Evolutionary conservation across 2,888 invertebrate genomes (phyloP).

Genomic region (Tiliacea citrago): DNA sequence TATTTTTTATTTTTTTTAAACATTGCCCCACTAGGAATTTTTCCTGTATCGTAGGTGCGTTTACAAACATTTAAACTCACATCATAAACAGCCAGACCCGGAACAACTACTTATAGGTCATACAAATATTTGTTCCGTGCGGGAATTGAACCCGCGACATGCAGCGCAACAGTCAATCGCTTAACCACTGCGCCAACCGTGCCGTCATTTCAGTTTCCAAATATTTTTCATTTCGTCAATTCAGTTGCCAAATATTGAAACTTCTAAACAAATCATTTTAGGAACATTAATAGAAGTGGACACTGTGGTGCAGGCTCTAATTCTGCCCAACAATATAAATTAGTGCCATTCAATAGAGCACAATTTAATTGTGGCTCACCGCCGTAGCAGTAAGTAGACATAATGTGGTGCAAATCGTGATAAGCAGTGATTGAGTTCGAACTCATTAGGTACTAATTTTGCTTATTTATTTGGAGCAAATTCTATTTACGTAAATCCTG

Average conservation of each 20-base stretch:
- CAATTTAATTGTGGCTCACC: neutral
- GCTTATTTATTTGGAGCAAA: neutral
- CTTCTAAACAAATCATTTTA: neutral
- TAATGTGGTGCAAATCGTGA: neutral
- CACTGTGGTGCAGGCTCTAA: neutral
- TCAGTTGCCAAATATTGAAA: neutral
- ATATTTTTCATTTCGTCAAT: too few relatives aligned
- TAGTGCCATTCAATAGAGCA: neutral
- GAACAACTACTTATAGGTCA: too few relatives aligned
- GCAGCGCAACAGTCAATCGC: too few relatives aligned
- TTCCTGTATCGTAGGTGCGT: too few relatives aligned
- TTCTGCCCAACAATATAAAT: neutral
- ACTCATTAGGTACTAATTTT: slow-evolving; percentile 7
- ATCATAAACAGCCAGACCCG: too few relatives aligned
- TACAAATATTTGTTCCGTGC: too few relatives aligned
- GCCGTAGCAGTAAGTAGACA: neutral
- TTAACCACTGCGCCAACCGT: too few relatives aligned
- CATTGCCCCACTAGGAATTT: too few relatives aligned
- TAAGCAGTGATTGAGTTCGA: slow-evolving; percentile 11
- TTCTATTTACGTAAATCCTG: neutral
- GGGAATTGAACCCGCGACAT: too few relatives aligned
- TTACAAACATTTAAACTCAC: too few relatives aligned
- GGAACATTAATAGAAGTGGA: too few relatives aligned
- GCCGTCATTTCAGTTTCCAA: neutral
- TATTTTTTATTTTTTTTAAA: neutral